phyloP scores from a whole-genome alignment of 2,113 vertebrate species.

The Herpailurus yagouaroundi region DNA sequence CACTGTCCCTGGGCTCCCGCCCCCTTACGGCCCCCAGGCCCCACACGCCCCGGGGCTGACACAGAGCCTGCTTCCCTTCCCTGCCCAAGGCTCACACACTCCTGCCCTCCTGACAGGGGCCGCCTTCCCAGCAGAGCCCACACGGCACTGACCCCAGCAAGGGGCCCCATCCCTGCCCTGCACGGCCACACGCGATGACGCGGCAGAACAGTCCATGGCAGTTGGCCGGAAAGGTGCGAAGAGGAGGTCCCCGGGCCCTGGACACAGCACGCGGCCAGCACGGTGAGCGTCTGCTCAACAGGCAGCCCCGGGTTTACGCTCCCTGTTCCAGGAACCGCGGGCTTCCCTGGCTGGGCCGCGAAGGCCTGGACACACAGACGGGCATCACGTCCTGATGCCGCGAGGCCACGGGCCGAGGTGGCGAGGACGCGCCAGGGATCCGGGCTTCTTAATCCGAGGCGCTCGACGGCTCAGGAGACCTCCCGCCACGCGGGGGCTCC shows the following conservation, averaged over 20 bases:
- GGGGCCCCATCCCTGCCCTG: no score
- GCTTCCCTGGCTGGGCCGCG: accelerated
- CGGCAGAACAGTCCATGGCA: accelerated
- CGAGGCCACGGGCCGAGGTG: accelerated
- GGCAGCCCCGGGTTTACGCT: accelerated
- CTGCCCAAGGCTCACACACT: no score
- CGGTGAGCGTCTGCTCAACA: no score
- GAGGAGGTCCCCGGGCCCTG: background rate
- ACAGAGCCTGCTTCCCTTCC: accelerated
- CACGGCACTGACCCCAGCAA: background rate
- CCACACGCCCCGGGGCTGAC: background rate
- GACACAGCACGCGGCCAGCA: accelerated
- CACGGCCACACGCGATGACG: background rate
- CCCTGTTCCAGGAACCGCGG: no score
- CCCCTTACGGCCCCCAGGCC: background rate
- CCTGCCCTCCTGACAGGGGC: no score
- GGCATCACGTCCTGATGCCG: accelerated
- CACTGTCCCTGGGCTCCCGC: background rate
- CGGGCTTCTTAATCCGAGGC: background rate
- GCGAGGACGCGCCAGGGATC: background rate
- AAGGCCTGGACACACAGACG: accelerated
- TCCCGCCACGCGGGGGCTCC: accelerated
- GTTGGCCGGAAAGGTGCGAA: accelerated
- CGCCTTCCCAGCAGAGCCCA: background rate
- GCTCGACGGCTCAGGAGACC: background rate